A percentile compares a stretch with the other conserved stretches of the same genome.
phyloP scores from a whole-genome alignment of 1,140 invertebrate genomes.

The Caenorhabditis briggsae region DNA sequence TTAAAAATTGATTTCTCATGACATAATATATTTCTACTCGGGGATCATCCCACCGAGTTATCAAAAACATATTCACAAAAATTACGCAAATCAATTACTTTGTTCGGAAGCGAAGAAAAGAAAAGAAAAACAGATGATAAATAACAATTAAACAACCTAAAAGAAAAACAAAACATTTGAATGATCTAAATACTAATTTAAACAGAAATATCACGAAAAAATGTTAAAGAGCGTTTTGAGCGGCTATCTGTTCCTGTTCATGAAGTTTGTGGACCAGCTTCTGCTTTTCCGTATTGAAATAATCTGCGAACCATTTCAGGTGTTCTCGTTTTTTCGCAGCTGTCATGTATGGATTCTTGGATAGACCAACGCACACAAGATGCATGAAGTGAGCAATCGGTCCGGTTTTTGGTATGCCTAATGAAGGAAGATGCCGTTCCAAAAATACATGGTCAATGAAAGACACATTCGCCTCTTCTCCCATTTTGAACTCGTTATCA shows the following conservation, averaged over 20 bases:
- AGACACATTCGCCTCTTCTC: conserved; percentile 61
- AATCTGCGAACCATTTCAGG: conserved; percentile 91
- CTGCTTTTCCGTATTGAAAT: conserved; percentile 83
- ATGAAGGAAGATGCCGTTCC: conserved; percentile 83
- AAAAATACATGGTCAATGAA: conserved; percentile 95
- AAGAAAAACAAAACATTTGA: not conserved
- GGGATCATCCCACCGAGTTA: conserved; percentile 33
- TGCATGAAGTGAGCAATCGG: conserved; percentile 97
- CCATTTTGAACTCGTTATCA: conserved; percentile 85
- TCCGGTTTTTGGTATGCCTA: conserved; percentile 87
- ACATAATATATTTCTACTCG: conserved; percentile 30
- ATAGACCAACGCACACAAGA: conserved; percentile 87
- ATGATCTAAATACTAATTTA: not conserved
- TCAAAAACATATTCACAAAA: not conserved
- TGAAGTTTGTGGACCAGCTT: conserved; percentile 65
- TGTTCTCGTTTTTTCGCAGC: conserved; percentile 89
- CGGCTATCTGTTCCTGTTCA: conserved; percentile 66
- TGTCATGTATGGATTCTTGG: conserved; percentile 91
- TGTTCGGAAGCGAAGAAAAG: not conserved
- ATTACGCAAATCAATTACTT: not conserved
- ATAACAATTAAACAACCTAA: not conserved
- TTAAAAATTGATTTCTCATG: no score
- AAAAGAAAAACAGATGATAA: not conserved
- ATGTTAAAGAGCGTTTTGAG: conserved; percentile 41
- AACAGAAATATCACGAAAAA: not conserved